A percentile compares a stretch with the other conserved stretches of the same genome.
These are phyloP conservation scores for Hemicentrotus pulcherrimus DNA, from an alignment of 35 echinoderm and acorn worm species.

Conservation along the genomic window DNA sequence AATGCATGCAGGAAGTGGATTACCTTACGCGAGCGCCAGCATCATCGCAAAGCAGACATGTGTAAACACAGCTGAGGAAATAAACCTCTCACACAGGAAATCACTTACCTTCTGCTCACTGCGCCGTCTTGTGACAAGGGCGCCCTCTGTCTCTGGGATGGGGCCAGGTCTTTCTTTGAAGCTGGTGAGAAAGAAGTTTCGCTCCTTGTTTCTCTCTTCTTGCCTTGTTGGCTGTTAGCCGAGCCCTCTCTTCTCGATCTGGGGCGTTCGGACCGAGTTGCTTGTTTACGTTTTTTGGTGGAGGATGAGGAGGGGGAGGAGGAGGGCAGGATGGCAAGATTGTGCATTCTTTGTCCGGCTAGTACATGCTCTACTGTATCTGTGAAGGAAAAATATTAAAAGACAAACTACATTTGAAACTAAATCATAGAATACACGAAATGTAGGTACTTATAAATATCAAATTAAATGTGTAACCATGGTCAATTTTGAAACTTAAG, in stretches of 20 bases:
- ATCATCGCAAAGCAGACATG: neutral
- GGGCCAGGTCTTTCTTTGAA: neutral
- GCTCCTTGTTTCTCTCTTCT: neutral
- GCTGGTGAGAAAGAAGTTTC: neutral
- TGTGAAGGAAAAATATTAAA: neutral
- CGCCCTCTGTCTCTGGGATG: neutral
- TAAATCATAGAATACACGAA: no score
- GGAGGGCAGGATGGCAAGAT: conserved; percentile 25
- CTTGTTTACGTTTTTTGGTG: neutral
- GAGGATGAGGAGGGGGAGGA: no score
- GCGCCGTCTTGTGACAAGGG: conserved; percentile 11
- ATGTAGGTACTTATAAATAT: no score
- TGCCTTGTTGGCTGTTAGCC: neutral
- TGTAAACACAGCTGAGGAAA: neutral
- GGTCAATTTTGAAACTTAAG: no score
- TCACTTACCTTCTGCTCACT: neutral
- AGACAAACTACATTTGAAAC: no score
- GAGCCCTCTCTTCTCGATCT: neutral
- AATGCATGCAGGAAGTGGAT: neutral
- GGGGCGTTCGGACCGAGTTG: neutral
- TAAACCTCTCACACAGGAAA: neutral
- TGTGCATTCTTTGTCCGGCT: neutral
- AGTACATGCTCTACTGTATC: conserved; percentile 18
- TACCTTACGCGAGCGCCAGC: neutral
- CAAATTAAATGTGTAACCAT: no score